Percentiles rank a stretch among this genome's conserved stretches.
These are phyloP conservation scores for Philypnodon macrostomus DNA, from an alignment of 2,797 vertebrate genomes.

Conservation along the genomic window DNA sequence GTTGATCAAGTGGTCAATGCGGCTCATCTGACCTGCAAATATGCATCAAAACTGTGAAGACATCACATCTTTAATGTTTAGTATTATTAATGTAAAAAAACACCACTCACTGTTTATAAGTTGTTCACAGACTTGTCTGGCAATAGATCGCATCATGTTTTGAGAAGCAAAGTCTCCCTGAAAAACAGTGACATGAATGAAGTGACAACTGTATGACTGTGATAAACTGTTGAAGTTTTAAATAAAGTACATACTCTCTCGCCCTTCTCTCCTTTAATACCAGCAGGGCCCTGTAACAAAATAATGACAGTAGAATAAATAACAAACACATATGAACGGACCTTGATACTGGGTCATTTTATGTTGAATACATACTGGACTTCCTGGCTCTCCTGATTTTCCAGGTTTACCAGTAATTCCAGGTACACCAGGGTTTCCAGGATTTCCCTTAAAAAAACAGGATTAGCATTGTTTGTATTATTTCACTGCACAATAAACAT, in stretches of 20 bases:
- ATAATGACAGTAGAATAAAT: constrained; percentile 20
- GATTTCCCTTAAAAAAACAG: constrained; percentile 80
- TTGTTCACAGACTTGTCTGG: constrained; percentile 99
- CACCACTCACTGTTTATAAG: constrained; percentile 89
- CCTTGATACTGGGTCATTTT: not conserved
- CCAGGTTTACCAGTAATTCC: constrained; percentile 91
- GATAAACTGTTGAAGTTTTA: not conserved
- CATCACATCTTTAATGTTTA: not conserved
- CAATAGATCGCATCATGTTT: constrained; percentile 96
- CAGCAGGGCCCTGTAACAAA: constrained; percentile 82
- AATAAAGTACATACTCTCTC: constrained; percentile 84
- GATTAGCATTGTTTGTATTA: constrained; percentile 27
- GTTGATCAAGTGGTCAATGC: constrained; percentile 94
- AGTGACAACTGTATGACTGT: not conserved
- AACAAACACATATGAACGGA: not conserved
- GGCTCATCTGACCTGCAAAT: constrained; percentile 89
- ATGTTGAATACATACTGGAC: constrained; percentile 79
- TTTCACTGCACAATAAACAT: constrained; percentile 37
- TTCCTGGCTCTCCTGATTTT: constrained; percentile 88
- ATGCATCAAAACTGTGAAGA: not conserved
- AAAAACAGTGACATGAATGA: constrained; percentile 47
- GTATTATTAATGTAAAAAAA: not conserved
- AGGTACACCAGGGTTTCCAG: constrained; percentile 90
- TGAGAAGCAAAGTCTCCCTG: constrained; percentile 97
- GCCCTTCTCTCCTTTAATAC: constrained; percentile 95